These are phyloP conservation scores for Rhyacophila brunnea DNA, from an alignment of 1,140 invertebrate species.

Conservation along the genomic window DNA sequence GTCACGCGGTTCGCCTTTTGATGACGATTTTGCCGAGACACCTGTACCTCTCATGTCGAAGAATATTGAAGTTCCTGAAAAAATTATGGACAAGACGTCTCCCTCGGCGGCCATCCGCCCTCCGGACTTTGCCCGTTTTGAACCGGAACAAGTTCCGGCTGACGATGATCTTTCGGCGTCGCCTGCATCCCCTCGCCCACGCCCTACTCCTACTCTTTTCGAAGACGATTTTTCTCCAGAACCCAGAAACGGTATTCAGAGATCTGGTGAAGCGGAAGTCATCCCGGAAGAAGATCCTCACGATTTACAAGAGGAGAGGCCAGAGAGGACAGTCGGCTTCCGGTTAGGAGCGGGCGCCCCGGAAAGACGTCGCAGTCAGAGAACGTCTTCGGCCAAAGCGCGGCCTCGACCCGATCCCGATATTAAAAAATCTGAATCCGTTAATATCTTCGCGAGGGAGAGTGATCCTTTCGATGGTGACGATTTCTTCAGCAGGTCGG, in stretches of 20 bases:
- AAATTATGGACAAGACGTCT: conserved; percentile 13
- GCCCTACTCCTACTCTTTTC: conserved; percentile 62
- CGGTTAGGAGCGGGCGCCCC: conserved; percentile 33
- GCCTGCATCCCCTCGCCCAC: conserved; percentile 43
- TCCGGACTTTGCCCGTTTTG: conserved; percentile 31
- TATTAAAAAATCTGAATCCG: conserved; percentile 81
- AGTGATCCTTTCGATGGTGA: conserved; percentile 82
- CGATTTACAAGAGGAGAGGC: conserved; percentile 35
- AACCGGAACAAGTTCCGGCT: background rate
- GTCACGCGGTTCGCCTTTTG: conserved; percentile 64
- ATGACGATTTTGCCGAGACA: conserved; percentile 64
- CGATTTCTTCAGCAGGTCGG: conserved; percentile 72
- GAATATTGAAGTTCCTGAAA: background rate
- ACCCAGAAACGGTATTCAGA: conserved; percentile 34
- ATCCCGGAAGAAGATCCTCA: conserved; percentile 46
- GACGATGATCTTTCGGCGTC: conserved; percentile 36
- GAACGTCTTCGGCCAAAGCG: conserved; percentile 18
- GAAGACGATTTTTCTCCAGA: conserved; percentile 70
- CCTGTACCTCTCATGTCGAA: conserved; percentile 35
- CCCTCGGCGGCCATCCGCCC: conserved; percentile 37
- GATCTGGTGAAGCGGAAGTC: conserved; percentile 18
- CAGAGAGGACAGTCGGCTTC: conserved; percentile 33
- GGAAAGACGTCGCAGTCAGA: conserved; percentile 30
- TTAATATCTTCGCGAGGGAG: conserved; percentile 79
- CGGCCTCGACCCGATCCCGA: conserved; percentile 41